Evolutionary conservation across 2,888 invertebrate genomes (phyloP).

Genomic region (Sphaerophoria rueppellii): DNA sequence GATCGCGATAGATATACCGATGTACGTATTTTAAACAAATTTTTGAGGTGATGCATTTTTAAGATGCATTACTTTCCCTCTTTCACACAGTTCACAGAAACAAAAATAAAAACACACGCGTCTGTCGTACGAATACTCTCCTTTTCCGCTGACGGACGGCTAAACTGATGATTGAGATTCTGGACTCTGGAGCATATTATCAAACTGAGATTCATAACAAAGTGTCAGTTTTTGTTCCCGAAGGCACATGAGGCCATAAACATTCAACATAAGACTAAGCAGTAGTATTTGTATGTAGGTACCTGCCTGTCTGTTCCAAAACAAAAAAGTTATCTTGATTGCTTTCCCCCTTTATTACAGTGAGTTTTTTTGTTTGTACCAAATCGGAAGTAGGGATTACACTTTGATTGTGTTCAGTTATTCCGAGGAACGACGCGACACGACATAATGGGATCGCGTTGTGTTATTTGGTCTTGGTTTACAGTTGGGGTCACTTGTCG

Average conservation of each 20-base stretch:
- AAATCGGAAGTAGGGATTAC: slow-evolving; percentile 61
- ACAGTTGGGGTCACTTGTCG: slow-evolving; percentile 67
- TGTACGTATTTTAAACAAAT: background rate
- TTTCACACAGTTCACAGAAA: slow-evolving; percentile 6
- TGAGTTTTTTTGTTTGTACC: slow-evolving; percentile 15
- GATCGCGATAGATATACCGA: background rate
- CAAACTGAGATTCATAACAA: slow-evolving; percentile 28
- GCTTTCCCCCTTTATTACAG: slow-evolving; percentile 31
- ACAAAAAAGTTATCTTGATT: slow-evolving; percentile 53
- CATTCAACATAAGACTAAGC: too few relatives aligned
- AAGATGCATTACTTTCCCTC: slow-evolving; percentile 28
- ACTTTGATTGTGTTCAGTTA: too few relatives aligned
- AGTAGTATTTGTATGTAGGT: too few relatives aligned
- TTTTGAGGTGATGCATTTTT: slow-evolving; percentile 26
- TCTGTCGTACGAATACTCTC: slow-evolving; percentile 41
- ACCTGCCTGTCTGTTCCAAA: background rate
- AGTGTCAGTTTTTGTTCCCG: slow-evolving; percentile 29
- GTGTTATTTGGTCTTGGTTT: slow-evolving; percentile 41
- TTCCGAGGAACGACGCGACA: slow-evolving; percentile 9
- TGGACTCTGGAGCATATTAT: slow-evolving; percentile 51
- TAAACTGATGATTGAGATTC: slow-evolving; percentile 49
- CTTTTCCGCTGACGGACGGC: background rate
- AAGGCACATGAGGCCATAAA: too few relatives aligned
- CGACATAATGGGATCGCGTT: slow-evolving; percentile 57
- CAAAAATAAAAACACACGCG: slow-evolving; percentile 64